Evolutionary conservation across 2,113 vertebrate genomes (phyloP).

Genomic region (Larimichthys polyactis): DNA sequence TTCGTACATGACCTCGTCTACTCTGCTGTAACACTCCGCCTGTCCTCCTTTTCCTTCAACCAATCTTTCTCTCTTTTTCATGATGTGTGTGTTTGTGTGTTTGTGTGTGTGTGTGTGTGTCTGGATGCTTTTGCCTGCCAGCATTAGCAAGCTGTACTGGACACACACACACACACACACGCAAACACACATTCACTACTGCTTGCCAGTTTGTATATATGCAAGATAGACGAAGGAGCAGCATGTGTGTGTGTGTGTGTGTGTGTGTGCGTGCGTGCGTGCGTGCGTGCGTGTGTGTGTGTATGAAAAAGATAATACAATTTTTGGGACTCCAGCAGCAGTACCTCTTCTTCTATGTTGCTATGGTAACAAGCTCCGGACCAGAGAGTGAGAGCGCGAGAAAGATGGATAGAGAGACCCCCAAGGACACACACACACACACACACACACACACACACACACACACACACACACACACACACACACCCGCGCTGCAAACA

Average conservation of each 20-base stretch:
- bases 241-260: slow-evolving; percentile 33
- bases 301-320: slow-evolving; percentile 79
- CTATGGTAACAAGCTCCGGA: slow-evolving; percentile 82
- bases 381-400: slow-evolving; percentile 77
- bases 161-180: slow-evolving; percentile 59
- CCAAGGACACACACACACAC: slow-evolving; percentile 72
- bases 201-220: slow-evolving; percentile 67
- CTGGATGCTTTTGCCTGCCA: slow-evolving; percentile 72
- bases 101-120: slow-evolving; percentile 29
- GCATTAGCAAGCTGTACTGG: slow-evolving; percentile 74
- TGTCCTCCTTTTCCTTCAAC: slow-evolving; percentile 70
- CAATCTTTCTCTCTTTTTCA: slow-evolving; percentile 32
- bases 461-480: slow-evolving; percentile 45
- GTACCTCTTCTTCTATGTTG: slow-evolving; percentile 81
- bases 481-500: slow-evolving; percentile 57
- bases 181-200: slow-evolving; percentile 38
- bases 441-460: slow-evolving; percentile 48
- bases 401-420: slow-evolving; percentile 80
- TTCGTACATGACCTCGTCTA: slow-evolving; percentile 70
- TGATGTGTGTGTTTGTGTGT: slow-evolving; percentile 30
- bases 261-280: slow-evolving; percentile 27
- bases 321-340: slow-evolving; percentile 81
- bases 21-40: slow-evolving; percentile 64
- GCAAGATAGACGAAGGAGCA: slow-evolving; percentile 58
- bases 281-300: slow-evolving; percentile 28